Evolutionary conservation across 2,113 vertebrate species (phyloP).

Genomic region (Callospermophilus lateralis): DNA sequence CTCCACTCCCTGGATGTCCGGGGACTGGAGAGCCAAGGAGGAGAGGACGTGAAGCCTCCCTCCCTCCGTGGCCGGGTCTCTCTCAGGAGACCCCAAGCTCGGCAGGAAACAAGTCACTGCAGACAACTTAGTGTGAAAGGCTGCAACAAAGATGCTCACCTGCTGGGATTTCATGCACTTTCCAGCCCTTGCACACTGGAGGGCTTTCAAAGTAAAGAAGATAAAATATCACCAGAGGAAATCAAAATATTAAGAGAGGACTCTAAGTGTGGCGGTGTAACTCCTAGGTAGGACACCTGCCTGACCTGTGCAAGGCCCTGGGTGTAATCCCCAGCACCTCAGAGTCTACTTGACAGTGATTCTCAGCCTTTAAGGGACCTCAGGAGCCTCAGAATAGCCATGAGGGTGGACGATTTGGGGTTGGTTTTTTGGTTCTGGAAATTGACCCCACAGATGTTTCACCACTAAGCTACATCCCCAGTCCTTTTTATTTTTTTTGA

Average conservation of each 20-base stretch:
- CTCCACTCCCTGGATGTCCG: not conserved
- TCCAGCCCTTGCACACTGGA: not conserved
- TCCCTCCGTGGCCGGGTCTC: not conserved
- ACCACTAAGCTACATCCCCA: too few species aligned
- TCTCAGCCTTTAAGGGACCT: not conserved
- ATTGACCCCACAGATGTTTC: too few species aligned
- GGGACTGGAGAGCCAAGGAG: not conserved
- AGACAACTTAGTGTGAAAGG: not conserved
- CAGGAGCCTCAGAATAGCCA: not conserved
- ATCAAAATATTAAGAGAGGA: not conserved
- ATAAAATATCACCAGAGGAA: not conserved
- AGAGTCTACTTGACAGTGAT: too few species aligned
- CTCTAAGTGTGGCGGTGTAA: not conserved
- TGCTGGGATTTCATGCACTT: conserved; percentile 14
- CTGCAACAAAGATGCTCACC: not conserved
- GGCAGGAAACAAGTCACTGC: not conserved
- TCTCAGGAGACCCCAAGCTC: not conserved
- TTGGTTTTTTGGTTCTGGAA: too few species aligned
- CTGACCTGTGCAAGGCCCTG: too few species aligned
- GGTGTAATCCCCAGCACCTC: too few species aligned
- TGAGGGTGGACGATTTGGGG: too few species aligned
- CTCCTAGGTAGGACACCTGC: too few species aligned
- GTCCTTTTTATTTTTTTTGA: too few species aligned
- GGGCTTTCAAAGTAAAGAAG: conserved; percentile 2
- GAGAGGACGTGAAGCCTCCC: not conserved